Evolutionary conservation across 1,140 invertebrate species (phyloP).

Genomic region (Caenorhabditis latens): DNA sequence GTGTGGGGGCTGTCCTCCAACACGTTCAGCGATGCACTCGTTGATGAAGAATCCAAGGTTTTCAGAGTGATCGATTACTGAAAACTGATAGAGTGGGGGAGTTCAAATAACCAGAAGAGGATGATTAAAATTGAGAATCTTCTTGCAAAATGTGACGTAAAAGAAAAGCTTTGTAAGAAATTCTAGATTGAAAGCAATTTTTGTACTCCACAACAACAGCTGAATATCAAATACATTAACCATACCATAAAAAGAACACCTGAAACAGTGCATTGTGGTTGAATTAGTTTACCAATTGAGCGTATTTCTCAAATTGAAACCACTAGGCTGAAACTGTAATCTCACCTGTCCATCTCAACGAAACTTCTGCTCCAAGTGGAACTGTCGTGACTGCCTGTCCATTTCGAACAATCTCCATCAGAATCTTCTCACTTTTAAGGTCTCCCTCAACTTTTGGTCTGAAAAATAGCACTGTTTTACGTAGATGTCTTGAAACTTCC

Average conservation of each 20-base stretch:
- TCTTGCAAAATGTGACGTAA: too few species aligned
- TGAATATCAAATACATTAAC: too few species aligned
- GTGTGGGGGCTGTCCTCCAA: slow-evolving; percentile 72
- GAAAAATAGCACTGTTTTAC: not conserved
- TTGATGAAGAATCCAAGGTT: slow-evolving; percentile 73
- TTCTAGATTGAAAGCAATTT: too few species aligned
- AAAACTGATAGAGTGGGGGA: not conserved
- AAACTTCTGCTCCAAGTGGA: slow-evolving; percentile 73
- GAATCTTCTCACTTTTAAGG: slow-evolving; percentile 65
- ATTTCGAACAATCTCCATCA: slow-evolving; percentile 72
- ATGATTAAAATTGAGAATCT: too few species aligned
- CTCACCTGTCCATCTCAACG: slow-evolving; percentile 73
- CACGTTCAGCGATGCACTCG: slow-evolving; percentile 74
- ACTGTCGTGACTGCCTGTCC: slow-evolving; percentile 72
- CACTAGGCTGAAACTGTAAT: not conserved
- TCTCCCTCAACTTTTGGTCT: slow-evolving; percentile 61
- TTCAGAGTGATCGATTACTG: slow-evolving; percentile 56
- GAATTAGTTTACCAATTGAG: too few species aligned
- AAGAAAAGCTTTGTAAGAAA: too few species aligned
- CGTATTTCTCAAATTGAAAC: too few species aligned
- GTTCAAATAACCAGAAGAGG: too few species aligned
- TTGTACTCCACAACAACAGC: too few species aligned
- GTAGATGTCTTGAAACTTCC: too few species aligned
- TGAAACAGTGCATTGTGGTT: too few species aligned
- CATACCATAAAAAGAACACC: too few species aligned